A percentile compares a stretch with the other conserved stretches of the same genome.
phyloP scores from a whole-genome alignment of 2,888 invertebrate species.

The Drosophila paranaensis region DNA sequence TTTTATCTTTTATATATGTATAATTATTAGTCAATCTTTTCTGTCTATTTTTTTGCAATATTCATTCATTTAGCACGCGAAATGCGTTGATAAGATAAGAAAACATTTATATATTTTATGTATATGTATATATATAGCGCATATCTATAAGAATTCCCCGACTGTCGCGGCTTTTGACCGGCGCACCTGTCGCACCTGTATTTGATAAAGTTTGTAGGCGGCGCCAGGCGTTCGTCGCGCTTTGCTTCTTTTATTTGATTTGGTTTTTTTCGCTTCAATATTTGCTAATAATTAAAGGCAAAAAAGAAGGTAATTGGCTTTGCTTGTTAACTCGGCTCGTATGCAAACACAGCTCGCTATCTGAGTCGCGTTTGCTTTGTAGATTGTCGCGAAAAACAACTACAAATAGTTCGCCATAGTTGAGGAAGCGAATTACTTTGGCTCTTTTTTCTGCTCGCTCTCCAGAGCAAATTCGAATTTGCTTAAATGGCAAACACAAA shows the following conservation, averaged over 20 bases:
- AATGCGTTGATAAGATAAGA: slow-evolving; percentile 65
- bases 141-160: slow-evolving; percentile 4
- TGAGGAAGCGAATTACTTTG: slow-evolving; percentile 32
- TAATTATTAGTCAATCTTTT: slow-evolving; percentile 13
- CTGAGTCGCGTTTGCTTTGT: slow-evolving; percentile 50
- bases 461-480: slow-evolving; percentile 47
- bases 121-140: not conserved
- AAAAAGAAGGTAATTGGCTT: slow-evolving; percentile 68
- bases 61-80: slow-evolving; percentile 53
- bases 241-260: not conserved
- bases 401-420: slow-evolving; percentile 27
- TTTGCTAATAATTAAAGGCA: slow-evolving; percentile 69
- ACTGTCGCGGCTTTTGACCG: slow-evolving; percentile 35
- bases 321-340: slow-evolving; percentile 52
- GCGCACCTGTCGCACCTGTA: slow-evolving; percentile 24
- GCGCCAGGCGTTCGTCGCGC: slow-evolving; percentile 18
- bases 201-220: slow-evolving; percentile 1
- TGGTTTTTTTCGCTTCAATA: slow-evolving; percentile 39
- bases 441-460: slow-evolving; percentile 16
- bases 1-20: not conserved
- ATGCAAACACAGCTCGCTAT: slow-evolving; percentile 28
- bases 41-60: slow-evolving; percentile 23
- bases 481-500: slow-evolving; percentile 51
- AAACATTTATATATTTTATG: not conserved
- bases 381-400: slow-evolving; percentile 46